Base-by-base conservation (phyloP, 2,888 invertebrate genomes). In the Pristionchus exspectatus region DNA sequence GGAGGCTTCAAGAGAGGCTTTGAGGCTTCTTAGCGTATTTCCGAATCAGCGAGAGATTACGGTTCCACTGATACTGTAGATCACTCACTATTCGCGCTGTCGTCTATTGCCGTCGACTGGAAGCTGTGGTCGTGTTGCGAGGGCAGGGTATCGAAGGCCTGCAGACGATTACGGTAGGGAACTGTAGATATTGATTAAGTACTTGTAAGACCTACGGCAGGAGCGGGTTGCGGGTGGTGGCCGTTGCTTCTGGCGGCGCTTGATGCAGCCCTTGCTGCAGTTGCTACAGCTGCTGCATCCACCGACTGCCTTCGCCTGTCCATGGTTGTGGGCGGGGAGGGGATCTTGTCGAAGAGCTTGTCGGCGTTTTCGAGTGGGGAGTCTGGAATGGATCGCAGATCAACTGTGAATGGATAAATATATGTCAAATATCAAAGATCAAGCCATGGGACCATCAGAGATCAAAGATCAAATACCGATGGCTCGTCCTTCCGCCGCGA, bases 401-500 rank as follows among this genome's bases (percentile, higher is more conserved):
- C 63, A 59, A 85, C 2, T 38, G 5, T 38, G 38, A 38, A 38
- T 38, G 14, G n/a, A n/a, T n/a, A n/a, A n/a, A n/a, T n/a, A n/a
- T n/a, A n/a, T n/a, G n/a, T n/a, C 27, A 27, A 18, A 30, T 24
- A n/a, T 59, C 9, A n/a, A 30, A n/a, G 44, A 85, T 59, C 27
- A 44, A n/a, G n/a, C n/a, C n/a, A n/a, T n/a, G n/a, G n/a, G n/a
- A n/a, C n/a, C n/a, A 24, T 44, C 77, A 77, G 24, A 77, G 24
- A 44, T 77, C 38, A 54, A 83, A 50, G 54, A 81, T 50, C 56
- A 30, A 56, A 3, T 30, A 87, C 87, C 87, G 81, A 54, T 21
- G 12, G 59, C 7, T 38, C 88, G 74, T 85, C 93, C 93, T 87
- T 93, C 93, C 14, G 91, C 90, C 12, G 91, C 90, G 0, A 93